Conservation (phyloP, 2,113 vertebrate genomes). For the Larimichthys polyactis region DNA sequence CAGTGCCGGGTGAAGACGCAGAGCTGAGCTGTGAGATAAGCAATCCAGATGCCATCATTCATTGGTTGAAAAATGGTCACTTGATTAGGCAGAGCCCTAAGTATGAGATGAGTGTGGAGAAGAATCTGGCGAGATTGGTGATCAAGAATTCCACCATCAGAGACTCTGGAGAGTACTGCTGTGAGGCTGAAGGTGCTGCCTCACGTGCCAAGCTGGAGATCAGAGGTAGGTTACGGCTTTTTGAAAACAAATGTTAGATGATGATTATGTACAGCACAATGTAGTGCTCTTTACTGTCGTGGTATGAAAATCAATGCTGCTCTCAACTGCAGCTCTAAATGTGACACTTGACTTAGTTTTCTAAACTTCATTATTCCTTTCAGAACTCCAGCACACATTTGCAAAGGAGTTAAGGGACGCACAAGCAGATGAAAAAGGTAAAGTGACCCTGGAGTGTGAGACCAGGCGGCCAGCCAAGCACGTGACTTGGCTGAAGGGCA, state of each 20-base stretch:
- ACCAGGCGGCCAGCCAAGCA: constrained; percentile 82
- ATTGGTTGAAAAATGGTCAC: constrained; percentile 92
- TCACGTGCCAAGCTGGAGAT: constrained; percentile 88
- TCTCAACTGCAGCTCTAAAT: not conserved
- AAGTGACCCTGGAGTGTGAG: constrained; percentile 87
- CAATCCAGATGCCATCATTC: constrained; percentile 82
- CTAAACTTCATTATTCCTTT: constrained; percentile 14
- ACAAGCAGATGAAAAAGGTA: constrained; percentile 85
- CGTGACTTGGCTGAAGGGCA: constrained; percentile 91
- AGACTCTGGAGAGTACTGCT: constrained; percentile 92
- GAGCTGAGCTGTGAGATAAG: constrained; percentile 92
- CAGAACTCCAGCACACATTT: constrained; percentile 92
- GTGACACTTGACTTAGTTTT: not conserved
- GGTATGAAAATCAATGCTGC: not conserved
- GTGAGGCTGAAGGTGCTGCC: constrained; percentile 86
- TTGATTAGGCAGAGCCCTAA: constrained; percentile 87
- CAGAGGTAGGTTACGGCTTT: constrained; percentile 84
- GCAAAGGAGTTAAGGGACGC: constrained; percentile 87
- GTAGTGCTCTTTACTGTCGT: not conserved
- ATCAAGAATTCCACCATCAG: constrained; percentile 83
- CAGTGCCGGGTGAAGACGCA: constrained; percentile 86
- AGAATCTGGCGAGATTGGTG: constrained; percentile 81
- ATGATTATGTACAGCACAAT: not conserved
- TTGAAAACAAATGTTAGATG: not conserved
- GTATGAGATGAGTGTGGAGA: constrained; percentile 86